Evolutionary conservation across 2,888 invertebrate genomes (phyloP).

Genomic region (Protodeltote pygarga): DNA sequence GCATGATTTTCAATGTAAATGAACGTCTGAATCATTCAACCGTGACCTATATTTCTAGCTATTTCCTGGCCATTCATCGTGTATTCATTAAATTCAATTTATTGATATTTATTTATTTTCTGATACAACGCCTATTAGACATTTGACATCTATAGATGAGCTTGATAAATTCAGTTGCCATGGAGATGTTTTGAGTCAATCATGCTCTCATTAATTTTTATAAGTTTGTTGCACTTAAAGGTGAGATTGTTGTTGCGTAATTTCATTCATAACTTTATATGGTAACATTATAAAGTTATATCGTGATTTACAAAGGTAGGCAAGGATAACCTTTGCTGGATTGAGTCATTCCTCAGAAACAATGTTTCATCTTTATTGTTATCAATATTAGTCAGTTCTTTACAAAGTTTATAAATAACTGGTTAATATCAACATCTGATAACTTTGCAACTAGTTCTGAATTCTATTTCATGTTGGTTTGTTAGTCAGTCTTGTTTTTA

Average conservation of each 20-base stretch:
- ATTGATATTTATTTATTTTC: conserved; percentile 25
- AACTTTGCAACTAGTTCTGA: conserved; percentile 1
- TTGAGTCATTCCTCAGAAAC: conserved; percentile 8
- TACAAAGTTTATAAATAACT: conserved; percentile 1
- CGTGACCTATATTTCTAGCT: conserved; percentile 39
- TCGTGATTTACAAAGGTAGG: conserved; percentile 1
- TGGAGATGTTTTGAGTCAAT: conserved; percentile 5
- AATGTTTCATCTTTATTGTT: conserved; percentile 14
- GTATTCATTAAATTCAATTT: conserved; percentile 28
- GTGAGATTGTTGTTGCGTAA: conserved; percentile 18
- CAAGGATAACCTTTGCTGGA: conserved; percentile 11
- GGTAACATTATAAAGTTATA: too few relatives aligned
- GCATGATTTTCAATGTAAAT: conserved; percentile 21
- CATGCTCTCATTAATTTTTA: conserved; percentile 3
- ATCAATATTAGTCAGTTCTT: conserved; percentile 1
- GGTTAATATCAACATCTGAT: conserved; percentile 10
- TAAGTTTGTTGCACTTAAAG: conserved; percentile 21
- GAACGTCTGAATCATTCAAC: conserved; percentile 30
- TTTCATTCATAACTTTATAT: conserved; percentile 37
- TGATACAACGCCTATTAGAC: conserved; percentile 5
- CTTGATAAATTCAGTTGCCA: conserved; percentile 22
- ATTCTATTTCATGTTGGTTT: conserved; percentile 9
- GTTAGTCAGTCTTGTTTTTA: conserved; percentile 55
- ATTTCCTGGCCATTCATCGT: conserved; percentile 29
- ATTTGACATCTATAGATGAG: conserved; percentile 23